A percentile compares a stretch with the other conserved stretches of the same genome.
Conservation (phyloP, 2,888 invertebrate genomes). For the Lobophora halterata region DNA sequence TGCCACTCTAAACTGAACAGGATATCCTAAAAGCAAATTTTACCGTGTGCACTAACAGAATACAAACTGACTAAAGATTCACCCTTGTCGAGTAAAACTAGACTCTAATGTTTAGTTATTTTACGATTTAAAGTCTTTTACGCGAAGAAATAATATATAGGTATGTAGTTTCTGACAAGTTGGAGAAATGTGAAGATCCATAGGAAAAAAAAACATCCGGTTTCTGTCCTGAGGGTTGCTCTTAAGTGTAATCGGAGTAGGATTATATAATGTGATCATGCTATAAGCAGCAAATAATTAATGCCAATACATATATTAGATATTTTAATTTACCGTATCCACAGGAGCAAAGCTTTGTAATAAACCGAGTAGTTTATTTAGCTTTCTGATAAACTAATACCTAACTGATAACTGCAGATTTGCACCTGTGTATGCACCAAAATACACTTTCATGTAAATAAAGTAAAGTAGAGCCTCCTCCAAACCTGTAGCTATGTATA, state of each 20-base stretch:
- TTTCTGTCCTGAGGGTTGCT: slow-evolving; percentile 54
- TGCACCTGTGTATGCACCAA: no score
- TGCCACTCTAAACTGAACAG: slow-evolving; percentile 39
- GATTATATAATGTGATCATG: slow-evolving; percentile 48
- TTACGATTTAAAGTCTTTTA: slow-evolving; percentile 42
- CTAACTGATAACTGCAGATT: no score
- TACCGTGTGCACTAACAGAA: slow-evolving; percentile 53
- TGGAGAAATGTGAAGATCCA: slow-evolving; percentile 67
- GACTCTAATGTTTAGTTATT: slow-evolving; percentile 43
- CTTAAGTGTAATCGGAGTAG: slow-evolving; percentile 38
- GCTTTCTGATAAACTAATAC: no score
- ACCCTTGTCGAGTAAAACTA: slow-evolving; percentile 39
- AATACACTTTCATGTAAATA: no score
- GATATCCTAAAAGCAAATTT: slow-evolving; percentile 64
- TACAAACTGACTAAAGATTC: slow-evolving; percentile 39
- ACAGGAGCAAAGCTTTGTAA: no score
- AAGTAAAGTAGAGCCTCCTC: slow-evolving; percentile 21
- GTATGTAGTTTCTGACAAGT: slow-evolving; percentile 48
- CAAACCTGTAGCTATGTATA: slow-evolving; percentile 20
- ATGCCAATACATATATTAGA: no score
- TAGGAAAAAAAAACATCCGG: slow-evolving; percentile 67
- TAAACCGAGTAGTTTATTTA: no score
- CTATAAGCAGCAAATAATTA: slow-evolving; percentile 37
- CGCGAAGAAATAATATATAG: slow-evolving; percentile 36
- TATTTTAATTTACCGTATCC: no score